Percentiles rank a stretch among this genome's conserved stretches.
phyloP scores from a whole-genome alignment of 2,888 invertebrate genomes.

The Rapana venosa region DNA sequence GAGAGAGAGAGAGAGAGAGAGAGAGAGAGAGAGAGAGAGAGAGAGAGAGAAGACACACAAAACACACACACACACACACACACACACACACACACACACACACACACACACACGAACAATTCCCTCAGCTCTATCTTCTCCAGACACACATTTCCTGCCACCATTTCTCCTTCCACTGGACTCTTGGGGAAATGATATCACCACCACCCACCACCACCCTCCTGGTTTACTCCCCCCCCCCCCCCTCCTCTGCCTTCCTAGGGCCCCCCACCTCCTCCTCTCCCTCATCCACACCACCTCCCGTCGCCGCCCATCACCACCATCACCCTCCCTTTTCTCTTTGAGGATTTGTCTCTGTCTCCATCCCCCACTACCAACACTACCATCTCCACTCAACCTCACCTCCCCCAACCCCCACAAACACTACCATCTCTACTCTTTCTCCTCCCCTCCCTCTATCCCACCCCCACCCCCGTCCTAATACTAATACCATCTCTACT shows the following conservation, averaged over 20 bases:
- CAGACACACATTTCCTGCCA: neutral
- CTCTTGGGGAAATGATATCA: neutral
- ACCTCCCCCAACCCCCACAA: too few species aligned
- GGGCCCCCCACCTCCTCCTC: neutral
- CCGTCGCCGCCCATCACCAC: neutral
- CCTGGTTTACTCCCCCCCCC: neutral
- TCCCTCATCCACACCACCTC: neutral
- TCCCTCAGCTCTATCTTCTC: neutral
- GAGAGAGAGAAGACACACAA: neutral
- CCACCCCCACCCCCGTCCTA: too few species aligned
- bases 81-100: neutral
- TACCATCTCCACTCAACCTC: too few species aligned
- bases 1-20: neutral
- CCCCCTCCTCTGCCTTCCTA: neutral
- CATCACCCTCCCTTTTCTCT: neutral
- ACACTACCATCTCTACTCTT: too few species aligned
- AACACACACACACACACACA: neutral
- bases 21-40: neutral
- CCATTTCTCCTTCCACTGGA: neutral
- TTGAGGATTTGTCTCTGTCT: neutral
- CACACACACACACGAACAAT: neutral
- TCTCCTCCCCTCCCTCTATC: too few species aligned
- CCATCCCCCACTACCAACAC: too few species aligned
- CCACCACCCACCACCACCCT: neutral
- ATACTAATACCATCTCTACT: too few species aligned